Evolutionary conservation across 1,140 invertebrate species (phyloP), one percentile per base, ranked within the genome.

Genomic region (Drosophila nasuta): DNA sequence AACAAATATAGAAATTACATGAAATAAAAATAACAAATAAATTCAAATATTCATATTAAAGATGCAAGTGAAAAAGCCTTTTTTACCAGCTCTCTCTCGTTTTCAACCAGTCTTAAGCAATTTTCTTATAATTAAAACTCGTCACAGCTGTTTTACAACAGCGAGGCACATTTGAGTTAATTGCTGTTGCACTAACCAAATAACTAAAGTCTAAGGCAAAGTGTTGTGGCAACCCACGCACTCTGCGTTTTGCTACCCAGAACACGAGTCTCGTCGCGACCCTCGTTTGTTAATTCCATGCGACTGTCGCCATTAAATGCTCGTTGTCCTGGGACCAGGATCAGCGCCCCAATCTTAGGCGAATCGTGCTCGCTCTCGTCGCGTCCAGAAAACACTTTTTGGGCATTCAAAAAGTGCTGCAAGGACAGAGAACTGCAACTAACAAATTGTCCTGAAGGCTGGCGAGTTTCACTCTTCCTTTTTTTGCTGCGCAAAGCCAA

Each of bases 241-340:
- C 15, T 5, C 3, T 4, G 1, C n/a, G n/a, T 49, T 49, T 49
- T 49, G 17, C 1, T n/a, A 17, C 1, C 2, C 48, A 28, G 1
- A 10, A 3, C 48, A 33, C 28, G 51, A 56, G 15, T 20, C 2
- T 30, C 8, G n/a, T 2, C 10, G 59, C 46, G n/a, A 33, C 28
- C 13, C 58, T 60, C 45, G 25, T 3, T 15, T 38, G 49, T 52
- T 72, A 76, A 73, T 86, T 86, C 67, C 62, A 62, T 59, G 58
- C 33, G 77, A 46, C 66, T 65, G 64, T 68, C 74, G 76, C 79
- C 83, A 88, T 87, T 87, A 88, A 82, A 82, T 88, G 65, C 69
- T 87, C 83, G 83, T 87, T 79, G 77, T 82, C 41, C 41, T 28
- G 5, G 46, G 3, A 17, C 15, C 52, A 70, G 71, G 11, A 10